Conservation (phyloP, 1,140 invertebrate species). For the Brachionus sp. region DNA sequence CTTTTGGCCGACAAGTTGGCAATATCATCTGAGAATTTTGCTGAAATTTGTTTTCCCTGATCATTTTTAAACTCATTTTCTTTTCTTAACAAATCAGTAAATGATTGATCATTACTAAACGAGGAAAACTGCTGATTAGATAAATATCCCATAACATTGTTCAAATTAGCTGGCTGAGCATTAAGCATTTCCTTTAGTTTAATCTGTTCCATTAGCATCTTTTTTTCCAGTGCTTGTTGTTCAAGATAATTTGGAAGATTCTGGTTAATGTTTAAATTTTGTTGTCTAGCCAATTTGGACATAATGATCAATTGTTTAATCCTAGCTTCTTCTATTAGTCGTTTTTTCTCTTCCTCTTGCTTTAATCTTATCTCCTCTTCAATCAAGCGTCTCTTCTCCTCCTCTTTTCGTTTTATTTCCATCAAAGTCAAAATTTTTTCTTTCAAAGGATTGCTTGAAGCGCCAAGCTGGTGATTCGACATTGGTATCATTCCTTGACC, state of each 20-base stretch:
- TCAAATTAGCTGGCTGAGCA: background rate
- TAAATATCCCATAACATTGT: background rate
- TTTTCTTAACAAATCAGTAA: background rate
- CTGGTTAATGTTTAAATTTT: background rate
- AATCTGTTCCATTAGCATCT: background rate
- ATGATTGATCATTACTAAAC: background rate
- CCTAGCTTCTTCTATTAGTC: constrained; percentile 28
- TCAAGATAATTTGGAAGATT: background rate
- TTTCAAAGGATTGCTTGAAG: background rate
- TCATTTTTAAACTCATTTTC: background rate
- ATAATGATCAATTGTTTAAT: constrained; percentile 19
- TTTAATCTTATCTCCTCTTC: constrained; percentile 29
- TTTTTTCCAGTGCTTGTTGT: background rate
- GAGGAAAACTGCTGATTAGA: background rate
- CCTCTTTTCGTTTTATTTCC: constrained; percentile 1
- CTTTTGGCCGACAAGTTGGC: background rate
- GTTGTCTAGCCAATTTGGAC: constrained; percentile 12
- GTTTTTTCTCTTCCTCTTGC: constrained; percentile 28
- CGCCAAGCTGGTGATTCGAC: background rate
- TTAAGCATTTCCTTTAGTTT: background rate
- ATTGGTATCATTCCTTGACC: background rate
- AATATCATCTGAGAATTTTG: background rate
- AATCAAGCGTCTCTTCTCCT: constrained; percentile 15
- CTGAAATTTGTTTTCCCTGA: background rate
- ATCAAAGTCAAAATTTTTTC: background rate